Percentiles rank a stretch among this genome's conserved stretches.
These are phyloP conservation scores for Buceros bicornis DNA, from an alignment of 2,797 vertebrate species.

Conservation along the genomic window DNA sequence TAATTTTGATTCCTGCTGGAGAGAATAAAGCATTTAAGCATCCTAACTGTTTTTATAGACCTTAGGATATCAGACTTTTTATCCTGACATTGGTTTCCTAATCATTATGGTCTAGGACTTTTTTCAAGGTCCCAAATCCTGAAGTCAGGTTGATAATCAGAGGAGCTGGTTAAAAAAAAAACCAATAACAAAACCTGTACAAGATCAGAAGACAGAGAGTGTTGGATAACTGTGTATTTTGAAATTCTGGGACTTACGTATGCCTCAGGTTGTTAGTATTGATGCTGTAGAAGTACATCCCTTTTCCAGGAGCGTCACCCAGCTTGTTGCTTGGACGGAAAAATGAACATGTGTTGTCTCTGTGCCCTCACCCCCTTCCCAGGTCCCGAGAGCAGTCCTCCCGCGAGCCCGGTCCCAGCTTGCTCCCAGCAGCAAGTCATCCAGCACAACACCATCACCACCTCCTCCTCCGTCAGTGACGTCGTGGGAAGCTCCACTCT, in stretches of 20 bases:
- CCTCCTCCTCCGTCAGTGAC: slow-evolving; percentile 92
- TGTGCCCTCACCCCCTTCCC: slow-evolving; percentile 57
- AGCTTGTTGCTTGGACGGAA: neutral
- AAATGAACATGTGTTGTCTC: slow-evolving; percentile 44
- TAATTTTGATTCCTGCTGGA: slow-evolving; percentile 47
- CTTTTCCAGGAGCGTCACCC: neutral
- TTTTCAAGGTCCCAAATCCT: neutral
- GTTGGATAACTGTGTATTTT: neutral
- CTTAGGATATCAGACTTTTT: neutral
- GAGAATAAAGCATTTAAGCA: slow-evolving; percentile 25
- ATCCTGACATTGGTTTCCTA: neutral
- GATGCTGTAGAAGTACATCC: neutral
- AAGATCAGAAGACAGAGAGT: neutral
- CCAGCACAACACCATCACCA: slow-evolving; percentile 99
- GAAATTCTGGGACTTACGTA: neutral
- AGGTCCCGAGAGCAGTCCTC: slow-evolving; percentile 99
- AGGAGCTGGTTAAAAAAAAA: neutral
- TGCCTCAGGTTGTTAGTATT: neutral
- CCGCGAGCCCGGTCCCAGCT: slow-evolving; percentile 89
- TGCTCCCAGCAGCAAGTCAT: slow-evolving; percentile 99
- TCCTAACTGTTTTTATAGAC: slow-evolving; percentile 15
- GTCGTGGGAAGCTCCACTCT: slow-evolving; percentile 89
- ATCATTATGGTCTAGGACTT: neutral
- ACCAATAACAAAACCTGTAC: neutral
- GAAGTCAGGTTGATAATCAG: neutral